phyloP scores from a whole-genome alignment of 2,113 vertebrate species.

The Chroicocephalus ridibundus region DNA sequence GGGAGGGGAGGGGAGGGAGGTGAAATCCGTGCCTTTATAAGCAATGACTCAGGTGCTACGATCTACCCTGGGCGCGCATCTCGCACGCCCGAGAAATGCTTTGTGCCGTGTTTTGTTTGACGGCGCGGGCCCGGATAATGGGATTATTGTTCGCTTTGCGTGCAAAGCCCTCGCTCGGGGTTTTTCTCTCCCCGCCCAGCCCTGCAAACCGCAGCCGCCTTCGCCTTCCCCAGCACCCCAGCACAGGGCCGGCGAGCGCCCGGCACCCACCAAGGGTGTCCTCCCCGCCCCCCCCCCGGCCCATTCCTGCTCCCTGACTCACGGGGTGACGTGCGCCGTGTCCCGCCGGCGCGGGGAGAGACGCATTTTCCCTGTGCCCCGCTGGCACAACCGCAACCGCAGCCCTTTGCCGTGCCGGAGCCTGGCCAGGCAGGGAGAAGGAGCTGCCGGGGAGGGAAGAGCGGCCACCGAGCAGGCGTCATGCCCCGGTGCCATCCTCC shows the following conservation, averaged over 20 bases:
- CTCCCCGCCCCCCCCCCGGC: constrained; percentile 47
- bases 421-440: background rate
- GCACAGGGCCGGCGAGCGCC: constrained; percentile 77
- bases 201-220: constrained; percentile 81
- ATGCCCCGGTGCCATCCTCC: background rate
- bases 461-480: background rate
- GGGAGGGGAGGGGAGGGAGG: background rate
- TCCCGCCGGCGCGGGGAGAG: background rate
- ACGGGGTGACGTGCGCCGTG: background rate
- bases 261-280: constrained; percentile 67
- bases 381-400: accelerated
- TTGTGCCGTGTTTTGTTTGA: background rate
- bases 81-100: background rate
- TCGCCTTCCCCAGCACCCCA: constrained; percentile 74
- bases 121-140: constrained; percentile 79
- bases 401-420: accelerated
- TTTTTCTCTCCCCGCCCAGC: constrained; percentile 79
- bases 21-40: constrained; percentile 7
- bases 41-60: constrained; percentile 56
- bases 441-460: background rate
- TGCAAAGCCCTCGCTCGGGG: constrained; percentile 83
- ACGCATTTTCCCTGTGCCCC: background rate
- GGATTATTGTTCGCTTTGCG: constrained; percentile 91
- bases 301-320: constrained; percentile 46
- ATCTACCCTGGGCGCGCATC: constrained; percentile 29